Conservation (phyloP, 2,888 invertebrate species). For the Rosalia funebris region DNA sequence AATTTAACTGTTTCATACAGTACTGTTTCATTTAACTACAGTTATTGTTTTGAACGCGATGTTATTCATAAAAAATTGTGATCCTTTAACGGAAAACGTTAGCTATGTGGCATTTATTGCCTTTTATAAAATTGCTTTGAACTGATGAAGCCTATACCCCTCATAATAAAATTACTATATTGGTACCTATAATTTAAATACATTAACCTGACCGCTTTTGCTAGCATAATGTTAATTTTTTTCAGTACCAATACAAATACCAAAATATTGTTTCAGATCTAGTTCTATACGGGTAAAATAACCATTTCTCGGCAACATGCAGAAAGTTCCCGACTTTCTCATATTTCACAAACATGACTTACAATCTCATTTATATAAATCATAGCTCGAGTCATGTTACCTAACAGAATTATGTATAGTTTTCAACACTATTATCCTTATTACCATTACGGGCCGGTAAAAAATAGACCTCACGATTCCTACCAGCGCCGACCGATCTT, state of each 20-base stretch:
- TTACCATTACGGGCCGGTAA: constrained; percentile 27
- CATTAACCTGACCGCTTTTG: constrained; percentile 7
- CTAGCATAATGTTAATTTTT: constrained; percentile 4
- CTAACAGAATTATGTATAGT: constrained; percentile 30
- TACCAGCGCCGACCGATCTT: constrained; percentile 27
- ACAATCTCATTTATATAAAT: constrained; percentile 34
- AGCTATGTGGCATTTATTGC: too few relatives aligned
- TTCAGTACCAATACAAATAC: constrained; percentile 6
- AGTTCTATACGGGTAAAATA: constrained; percentile 13
- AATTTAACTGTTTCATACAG: too few relatives aligned
- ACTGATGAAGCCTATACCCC: neutral
- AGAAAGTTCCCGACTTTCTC: constrained; percentile 28
- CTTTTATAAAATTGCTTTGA: neutral
- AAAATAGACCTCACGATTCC: constrained; percentile 37
- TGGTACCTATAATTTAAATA: constrained; percentile 15
- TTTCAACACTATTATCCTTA: constrained; percentile 37
- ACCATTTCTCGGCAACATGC: constrained; percentile 14
- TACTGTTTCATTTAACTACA: too few relatives aligned
- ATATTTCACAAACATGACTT: constrained; percentile 33
- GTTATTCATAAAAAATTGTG: too few relatives aligned
- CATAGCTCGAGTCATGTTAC: constrained; percentile 26
- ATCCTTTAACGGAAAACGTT: too few relatives aligned
- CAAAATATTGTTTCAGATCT: constrained; percentile 22
- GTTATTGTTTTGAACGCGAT: too few relatives aligned
- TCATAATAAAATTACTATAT: neutral